Evolutionary conservation across 1,140 invertebrate species (phyloP), one percentile per base, ranked within the genome.

Genomic region (Tetragonula clypearis): DNA sequence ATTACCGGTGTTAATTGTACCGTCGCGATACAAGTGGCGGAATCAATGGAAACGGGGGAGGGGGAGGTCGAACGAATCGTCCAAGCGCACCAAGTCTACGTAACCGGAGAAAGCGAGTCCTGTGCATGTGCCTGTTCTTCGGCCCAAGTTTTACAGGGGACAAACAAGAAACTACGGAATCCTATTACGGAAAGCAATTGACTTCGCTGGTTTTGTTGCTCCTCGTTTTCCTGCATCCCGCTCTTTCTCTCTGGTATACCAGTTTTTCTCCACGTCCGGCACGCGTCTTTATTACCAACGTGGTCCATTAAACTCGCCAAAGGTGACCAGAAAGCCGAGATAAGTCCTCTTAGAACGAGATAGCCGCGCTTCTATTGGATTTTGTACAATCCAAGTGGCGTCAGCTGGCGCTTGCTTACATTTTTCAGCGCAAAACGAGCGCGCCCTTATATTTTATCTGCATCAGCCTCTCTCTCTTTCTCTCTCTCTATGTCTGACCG

Each of bases 1-100:
- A 87, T 87, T 82, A 89, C 82, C 79, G 78, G 86, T n/a, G 71
- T 66, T 74, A 60, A 81, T 72, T 77, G 87, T 79, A 65, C 75
- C 79, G 73, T 87, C 86, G 53, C 56, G 87, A 73, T 58, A 35
- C 26, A 35, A 85, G 82, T 68, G 74, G 65, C 41, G 35, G 71
- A 49, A 41, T n/a, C 65, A 74, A 74, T 58, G 65, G 75, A 81
- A 72, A 58, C 56, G 26, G 68, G 26, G 68, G 81, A 79, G 49
- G 55, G 55, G 82, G 65, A 77, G 65, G 26, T 82, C 41, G 76
- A 66, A 56, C 73, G 86, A 55, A 53, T 55, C 76, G 72, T 85
- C 74, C 65, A 81, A 77, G 78, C 19, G 74, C 78, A 58, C 2
- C 5, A 68, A 81, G 62, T 77, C 79, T 53, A 19, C 66, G 82